A percentile compares a stretch with the other conserved stretches of the same genome.
These are phyloP conservation scores for Smutsia gigantea DNA, from an alignment of 2,797 vertebrate species.

Conservation along the genomic window DNA sequence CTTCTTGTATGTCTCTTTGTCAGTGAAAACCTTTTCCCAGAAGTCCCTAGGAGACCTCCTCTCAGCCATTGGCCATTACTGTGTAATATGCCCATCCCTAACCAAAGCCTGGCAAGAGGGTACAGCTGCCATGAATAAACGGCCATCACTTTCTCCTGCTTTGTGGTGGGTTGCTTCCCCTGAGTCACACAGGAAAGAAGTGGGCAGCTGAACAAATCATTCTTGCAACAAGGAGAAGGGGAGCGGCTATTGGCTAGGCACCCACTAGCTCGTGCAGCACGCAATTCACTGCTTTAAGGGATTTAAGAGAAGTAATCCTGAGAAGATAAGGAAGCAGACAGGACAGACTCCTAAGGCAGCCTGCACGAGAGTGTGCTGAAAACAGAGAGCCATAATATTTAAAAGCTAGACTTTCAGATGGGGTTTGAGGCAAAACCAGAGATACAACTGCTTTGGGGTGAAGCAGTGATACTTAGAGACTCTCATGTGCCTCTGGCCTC, in stretches of 20 bases:
- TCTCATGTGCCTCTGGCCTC: background rate
- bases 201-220: background rate
- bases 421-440: background rate
- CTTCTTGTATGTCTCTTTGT: background rate
- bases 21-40: background rate
- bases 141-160: background rate
- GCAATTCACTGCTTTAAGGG: background rate
- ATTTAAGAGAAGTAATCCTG: background rate
- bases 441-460: background rate
- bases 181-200: background rate
- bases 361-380: background rate
- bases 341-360: background rate
- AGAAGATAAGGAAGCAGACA: background rate
- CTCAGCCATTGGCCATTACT: background rate
- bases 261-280: background rate
- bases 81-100: background rate
- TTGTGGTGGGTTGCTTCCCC: background rate
- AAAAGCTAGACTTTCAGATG: background rate
- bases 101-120: background rate
- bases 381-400: background rate
- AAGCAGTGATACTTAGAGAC: constrained; percentile 7
- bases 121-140: background rate
- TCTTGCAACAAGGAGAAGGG: background rate
- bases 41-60: background rate
- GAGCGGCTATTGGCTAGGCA: background rate